Evolutionary conservation across 2,888 invertebrate species (phyloP), one percentile per base, ranked within the genome.

Genomic region (Dione vanillae): DNA sequence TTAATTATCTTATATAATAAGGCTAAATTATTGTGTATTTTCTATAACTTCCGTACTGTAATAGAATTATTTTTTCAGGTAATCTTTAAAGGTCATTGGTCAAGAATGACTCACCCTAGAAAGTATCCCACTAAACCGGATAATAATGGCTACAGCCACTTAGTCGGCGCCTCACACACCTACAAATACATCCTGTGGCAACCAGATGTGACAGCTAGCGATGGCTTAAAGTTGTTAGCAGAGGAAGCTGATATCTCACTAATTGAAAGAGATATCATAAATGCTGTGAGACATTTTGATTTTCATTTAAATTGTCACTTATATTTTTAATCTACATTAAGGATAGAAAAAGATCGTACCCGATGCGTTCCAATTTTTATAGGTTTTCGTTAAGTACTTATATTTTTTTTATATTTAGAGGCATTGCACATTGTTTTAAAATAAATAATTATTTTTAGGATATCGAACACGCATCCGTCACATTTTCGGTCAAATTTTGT

Each of bases 141-240:
- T 47, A 88, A 89, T 19, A 92, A 90, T 41, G 88, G 88, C 0
- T 93, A 88, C 78, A 90, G 89, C 43, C 85, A 89, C 75, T 86
- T 93, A 88, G 81, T 93, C 0, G 93, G 93, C 0, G 90, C 91
- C 0, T 91, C 92, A 0, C 93, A 93, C 72, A 82, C 81, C 1
- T 82, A 74, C 71, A 74, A 83, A 45, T 89, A 80, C 70, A 80
- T 77, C 0, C 67, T 93, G 6, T 93, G 92, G 92, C 77, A 86
- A 47, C 82, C 80, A 40, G 88, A 87, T 0, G 75, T 76, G 1
- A 79, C 80, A 12, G 91, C 92, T 7, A 81, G 77, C 1, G 65
- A 74, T 0, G 92, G 89, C 0, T 73, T 92, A 59, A 80, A 82
- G 72, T n/a, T 62, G 8, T 75, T 92, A 2, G 90, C 89, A 11